phyloP scores from a whole-genome alignment of 2,888 invertebrate species.

The Polymixis flavicincta region DNA sequence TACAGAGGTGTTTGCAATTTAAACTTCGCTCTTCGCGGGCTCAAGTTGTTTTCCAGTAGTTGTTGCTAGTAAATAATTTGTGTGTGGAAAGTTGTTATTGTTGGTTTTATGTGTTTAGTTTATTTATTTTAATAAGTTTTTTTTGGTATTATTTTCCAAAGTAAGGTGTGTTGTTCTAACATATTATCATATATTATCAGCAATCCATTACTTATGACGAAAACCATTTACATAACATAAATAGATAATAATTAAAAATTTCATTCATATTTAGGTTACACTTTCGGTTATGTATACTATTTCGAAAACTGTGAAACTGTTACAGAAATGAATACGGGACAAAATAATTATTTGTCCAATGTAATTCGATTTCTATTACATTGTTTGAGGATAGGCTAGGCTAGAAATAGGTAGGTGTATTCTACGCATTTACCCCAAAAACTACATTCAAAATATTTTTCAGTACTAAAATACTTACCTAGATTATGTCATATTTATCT shows the following conservation, averaged over 20 bases:
- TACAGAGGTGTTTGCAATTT: slow-evolving; percentile 59
- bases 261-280: no score
- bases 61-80: slow-evolving; percentile 29
- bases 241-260: no score
- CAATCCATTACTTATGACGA: no score
- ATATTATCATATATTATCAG: no score
- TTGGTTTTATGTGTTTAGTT: slow-evolving; percentile 1
- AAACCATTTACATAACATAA: no score
- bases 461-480: not conserved
- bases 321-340: not conserved
- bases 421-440: not conserved
- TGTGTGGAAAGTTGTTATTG: slow-evolving; percentile 16
- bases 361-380: not conserved
- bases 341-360: not conserved
- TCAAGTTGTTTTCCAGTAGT: slow-evolving; percentile 20
- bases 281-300: no score
- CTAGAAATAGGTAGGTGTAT: no score
- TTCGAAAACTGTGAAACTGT: no score
- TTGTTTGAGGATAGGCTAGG: not conserved
- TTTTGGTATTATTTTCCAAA: no score
- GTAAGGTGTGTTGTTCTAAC: no score
- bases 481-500: not conserved
- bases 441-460: not conserved
- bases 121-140: slow-evolving; percentile 1
- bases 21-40: slow-evolving; percentile 53